Evolutionary conservation across 2,113 vertebrate species (phyloP).

Genomic region (Melanerpes aurifrons): DNA sequence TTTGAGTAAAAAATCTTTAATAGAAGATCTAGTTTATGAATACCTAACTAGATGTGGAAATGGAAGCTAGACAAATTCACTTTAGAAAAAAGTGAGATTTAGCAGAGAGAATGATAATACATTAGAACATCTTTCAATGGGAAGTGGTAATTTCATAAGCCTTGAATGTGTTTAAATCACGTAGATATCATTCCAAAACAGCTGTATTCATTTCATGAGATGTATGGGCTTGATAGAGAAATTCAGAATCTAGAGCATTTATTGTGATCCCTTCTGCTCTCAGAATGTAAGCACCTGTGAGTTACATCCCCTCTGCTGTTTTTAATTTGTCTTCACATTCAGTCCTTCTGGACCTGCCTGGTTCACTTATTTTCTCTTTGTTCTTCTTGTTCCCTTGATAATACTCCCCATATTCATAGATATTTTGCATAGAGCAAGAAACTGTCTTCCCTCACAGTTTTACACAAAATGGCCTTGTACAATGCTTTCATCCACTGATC

Average conservation of each 20-base stretch:
- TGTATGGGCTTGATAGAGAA: neutral
- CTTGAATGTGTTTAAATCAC: neutral
- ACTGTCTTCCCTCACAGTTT: neutral
- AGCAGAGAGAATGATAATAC: neutral
- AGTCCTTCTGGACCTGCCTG: neutral
- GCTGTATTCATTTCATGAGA: neutral
- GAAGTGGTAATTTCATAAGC: neutral
- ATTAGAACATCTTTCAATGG: neutral
- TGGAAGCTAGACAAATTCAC: conserved; percentile 27
- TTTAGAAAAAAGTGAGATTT: conserved; percentile 24
- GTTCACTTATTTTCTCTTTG: neutral
- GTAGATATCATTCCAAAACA: neutral
- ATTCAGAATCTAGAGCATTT: neutral
- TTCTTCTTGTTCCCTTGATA: neutral
- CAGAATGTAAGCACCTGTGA: neutral
- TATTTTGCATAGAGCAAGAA: neutral
- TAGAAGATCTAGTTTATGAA: conserved; percentile 25
- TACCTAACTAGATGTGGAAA: conserved; percentile 14
- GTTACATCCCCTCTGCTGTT: neutral
- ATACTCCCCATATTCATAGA: neutral
- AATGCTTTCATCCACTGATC: neutral
- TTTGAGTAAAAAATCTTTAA: neutral
- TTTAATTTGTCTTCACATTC: neutral
- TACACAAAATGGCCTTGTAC: neutral
- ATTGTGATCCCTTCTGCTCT: neutral